Conservation (phyloP, 2,797 vertebrate genomes). For the Phoxinus dragarum region DNA sequence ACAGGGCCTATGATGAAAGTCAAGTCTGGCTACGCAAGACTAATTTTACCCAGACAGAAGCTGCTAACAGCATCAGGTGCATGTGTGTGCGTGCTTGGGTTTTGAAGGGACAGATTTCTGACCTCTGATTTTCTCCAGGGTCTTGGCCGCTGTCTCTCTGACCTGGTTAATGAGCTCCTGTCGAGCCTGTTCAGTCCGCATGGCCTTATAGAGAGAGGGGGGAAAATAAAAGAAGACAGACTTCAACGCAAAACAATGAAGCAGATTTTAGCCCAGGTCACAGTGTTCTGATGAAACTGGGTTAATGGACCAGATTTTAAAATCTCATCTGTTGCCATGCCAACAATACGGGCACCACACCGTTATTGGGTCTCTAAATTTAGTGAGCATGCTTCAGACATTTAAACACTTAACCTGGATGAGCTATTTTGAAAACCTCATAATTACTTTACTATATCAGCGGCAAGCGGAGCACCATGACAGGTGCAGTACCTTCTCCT, state of each 20-base stretch:
- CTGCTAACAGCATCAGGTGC: slow-evolving; percentile 20
- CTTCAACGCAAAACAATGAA: slow-evolving; percentile 39
- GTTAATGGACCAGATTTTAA: slow-evolving; percentile 51
- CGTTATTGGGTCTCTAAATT: background rate
- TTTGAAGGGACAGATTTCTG: slow-evolving; percentile 61
- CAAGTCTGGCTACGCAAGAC: slow-evolving; percentile 22
- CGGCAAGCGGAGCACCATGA: background rate
- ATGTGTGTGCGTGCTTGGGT: slow-evolving; percentile 4
- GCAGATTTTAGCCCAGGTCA: slow-evolving; percentile 62
- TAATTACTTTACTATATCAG: background rate
- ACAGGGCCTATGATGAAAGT: slow-evolving; percentile 6
- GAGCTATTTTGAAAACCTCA: background rate
- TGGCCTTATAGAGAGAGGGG: slow-evolving; percentile 72
- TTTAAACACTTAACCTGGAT: slow-evolving; percentile 8
- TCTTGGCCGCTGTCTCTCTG: slow-evolving; percentile 88
- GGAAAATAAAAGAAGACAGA: slow-evolving; percentile 4
- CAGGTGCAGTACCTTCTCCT: slow-evolving; percentile 84
- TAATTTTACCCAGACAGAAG: slow-evolving; percentile 32
- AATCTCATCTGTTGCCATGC: slow-evolving; percentile 41
- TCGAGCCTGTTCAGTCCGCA: slow-evolving; percentile 88
- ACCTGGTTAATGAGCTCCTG: slow-evolving; percentile 95
- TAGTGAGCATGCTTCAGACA: background rate
- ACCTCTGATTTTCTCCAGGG: slow-evolving; percentile 91
- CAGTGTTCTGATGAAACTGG: slow-evolving; percentile 54
- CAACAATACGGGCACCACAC: slow-evolving; percentile 2